Base-by-base conservation (phyloP, 2,888 invertebrate genomes). In the Diogma glabrata region DNA sequence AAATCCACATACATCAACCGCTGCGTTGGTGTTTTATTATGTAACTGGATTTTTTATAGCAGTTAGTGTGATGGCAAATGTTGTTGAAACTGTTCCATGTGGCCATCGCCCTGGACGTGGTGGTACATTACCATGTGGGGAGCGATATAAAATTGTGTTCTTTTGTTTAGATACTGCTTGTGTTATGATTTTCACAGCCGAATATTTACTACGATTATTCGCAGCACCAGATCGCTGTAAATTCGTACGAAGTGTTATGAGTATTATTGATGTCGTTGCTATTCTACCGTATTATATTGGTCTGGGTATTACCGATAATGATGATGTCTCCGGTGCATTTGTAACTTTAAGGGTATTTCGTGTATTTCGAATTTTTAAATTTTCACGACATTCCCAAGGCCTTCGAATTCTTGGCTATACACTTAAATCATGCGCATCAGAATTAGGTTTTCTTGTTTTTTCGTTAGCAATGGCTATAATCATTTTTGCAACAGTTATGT, bases 401-500 rank as follows among this genome's bases (percentile, higher is more conserved):
- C 77, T 99, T 54, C 80, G 99, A 58, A 99, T 99, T 70, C 82
- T 99, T 60, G 99, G 99, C 57, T 99, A 99, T 74, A 99, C 99
- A 55, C 81, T 99, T 59, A 99, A 99, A 76, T 93, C 93, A 54
- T 97, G 97, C 75, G 96, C 96, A 70, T 94, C 93, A 70, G 97
- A 97, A 75, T 81, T 99, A 61, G 99, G 99, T 59, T 99, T 99
- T 76, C 82, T 99, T 57, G 95, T 99, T 55, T 99, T 99, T 74
- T 99, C 97, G 24, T 76, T 99, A 65, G 95, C 96, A 57, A 97
- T 99, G 97, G 99, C 99, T 64, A 99, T 99, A 71, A 97, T 99
- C 65, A 99, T 99, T 66, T 99, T 99, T 72, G 97, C 99, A 57
- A 99, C 99, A 36, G 95, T 99, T 61, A 99, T 99, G 96, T 99